Evolutionary conservation across 2,888 invertebrate genomes (phyloP).

Genomic region (Petrolisthes manimaculis): DNA sequence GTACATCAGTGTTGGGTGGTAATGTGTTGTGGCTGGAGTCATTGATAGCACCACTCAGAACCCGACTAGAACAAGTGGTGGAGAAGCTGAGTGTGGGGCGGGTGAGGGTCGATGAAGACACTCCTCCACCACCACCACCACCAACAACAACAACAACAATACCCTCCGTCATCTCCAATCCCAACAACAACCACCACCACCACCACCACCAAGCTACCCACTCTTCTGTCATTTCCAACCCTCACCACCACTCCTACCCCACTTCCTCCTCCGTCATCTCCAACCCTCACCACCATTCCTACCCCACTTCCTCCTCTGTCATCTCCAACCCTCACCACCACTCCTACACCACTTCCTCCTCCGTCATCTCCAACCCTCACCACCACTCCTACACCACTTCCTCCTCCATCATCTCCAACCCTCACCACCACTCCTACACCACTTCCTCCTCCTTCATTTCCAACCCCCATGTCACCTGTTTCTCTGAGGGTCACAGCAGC

Average conservation of each 20-base stretch:
- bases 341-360: not conserved
- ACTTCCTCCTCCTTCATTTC: not conserved
- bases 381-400: too few relatives aligned
- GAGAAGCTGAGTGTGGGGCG: slow-evolving; percentile 34
- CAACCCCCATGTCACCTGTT: slow-evolving; percentile 6
- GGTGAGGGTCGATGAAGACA: not conserved
- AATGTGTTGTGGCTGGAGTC: slow-evolving; percentile 41
- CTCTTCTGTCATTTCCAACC: not conserved
- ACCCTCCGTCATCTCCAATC: slow-evolving; percentile 25
- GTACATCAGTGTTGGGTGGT: not conserved
- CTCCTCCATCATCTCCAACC: slow-evolving; percentile 21
- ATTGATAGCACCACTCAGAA: slow-evolving; percentile 37
- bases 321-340: slow-evolving; percentile 23
- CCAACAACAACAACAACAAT: too few relatives aligned
- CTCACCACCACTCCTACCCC: not conserved
- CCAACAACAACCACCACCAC: slow-evolving; percentile 1
- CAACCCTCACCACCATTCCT: not conserved
- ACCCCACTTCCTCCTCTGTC: slow-evolving; percentile 4
- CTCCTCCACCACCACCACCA: not conserved
- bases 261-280: not conserved
- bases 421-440: not conserved
- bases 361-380: not conserved
- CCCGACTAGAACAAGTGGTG: slow-evolving; percentile 52
- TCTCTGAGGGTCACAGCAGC: not conserved
- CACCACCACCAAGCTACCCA: not conserved